Evolutionary conservation across 2,888 invertebrate species (phyloP).

Genomic region (Stratiomys singularior): DNA sequence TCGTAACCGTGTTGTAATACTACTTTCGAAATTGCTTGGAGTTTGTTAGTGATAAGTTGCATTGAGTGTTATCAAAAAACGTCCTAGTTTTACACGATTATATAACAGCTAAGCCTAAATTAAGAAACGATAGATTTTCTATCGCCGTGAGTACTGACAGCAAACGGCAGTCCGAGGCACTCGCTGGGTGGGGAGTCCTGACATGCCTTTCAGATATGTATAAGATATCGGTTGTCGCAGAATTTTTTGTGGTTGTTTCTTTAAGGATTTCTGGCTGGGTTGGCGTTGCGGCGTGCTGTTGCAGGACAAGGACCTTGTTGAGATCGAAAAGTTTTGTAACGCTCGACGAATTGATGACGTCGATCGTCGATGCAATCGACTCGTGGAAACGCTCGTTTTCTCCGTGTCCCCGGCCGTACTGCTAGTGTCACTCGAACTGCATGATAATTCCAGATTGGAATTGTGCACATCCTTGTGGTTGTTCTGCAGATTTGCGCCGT

Average conservation of each 20-base stretch:
- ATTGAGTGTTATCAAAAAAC: conserved; percentile 17
- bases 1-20: neutral
- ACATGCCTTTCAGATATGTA: conserved; percentile 82
- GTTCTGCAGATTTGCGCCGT: conserved; percentile 52
- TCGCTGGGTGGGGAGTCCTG: conserved; percentile 83
- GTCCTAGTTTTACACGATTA: neutral
- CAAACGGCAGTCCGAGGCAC: conserved; percentile 72
- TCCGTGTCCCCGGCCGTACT: conserved; percentile 70
- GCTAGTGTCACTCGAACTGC: conserved; percentile 71
- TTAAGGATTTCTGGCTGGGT: conserved; percentile 54
- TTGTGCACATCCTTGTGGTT: conserved; percentile 51
- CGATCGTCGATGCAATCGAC: conserved; percentile 67
- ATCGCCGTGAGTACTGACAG: conserved; percentile 62
- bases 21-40: conserved; percentile 28
- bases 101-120: conserved; percentile 1
- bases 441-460: conserved; percentile 59
- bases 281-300: conserved; percentile 66
- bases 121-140: conserved; percentile 46
- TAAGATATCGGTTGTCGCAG: conserved; percentile 81
- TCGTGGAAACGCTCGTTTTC: conserved; percentile 64
- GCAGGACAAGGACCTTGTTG: conserved; percentile 73
- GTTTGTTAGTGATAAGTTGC: conserved; percentile 1
- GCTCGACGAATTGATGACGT: conserved; percentile 77
- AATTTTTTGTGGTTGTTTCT: conserved; percentile 76
- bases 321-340: conserved; percentile 75